Percentiles rank a stretch among this genome's conserved stretches.
Evolutionary conservation across 2,797 vertebrate species (phyloP).

Genomic region (Mus caroli): DNA sequence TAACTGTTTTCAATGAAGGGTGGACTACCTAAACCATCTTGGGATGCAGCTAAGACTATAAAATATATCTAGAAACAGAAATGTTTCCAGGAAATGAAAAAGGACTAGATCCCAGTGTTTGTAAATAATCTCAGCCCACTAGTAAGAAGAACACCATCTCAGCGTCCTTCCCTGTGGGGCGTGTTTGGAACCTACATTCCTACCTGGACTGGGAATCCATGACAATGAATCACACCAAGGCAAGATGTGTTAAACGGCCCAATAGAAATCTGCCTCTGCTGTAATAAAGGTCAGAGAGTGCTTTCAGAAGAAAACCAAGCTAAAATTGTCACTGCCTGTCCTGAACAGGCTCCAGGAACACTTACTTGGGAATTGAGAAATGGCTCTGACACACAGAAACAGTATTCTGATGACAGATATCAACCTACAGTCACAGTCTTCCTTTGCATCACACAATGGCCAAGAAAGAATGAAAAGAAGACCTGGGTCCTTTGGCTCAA

Average conservation of each 20-base stretch:
- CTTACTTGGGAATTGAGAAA: background rate
- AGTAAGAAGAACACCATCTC: background rate
- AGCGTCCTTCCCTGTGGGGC: background rate
- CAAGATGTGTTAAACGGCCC: background rate
- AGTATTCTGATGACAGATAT: background rate
- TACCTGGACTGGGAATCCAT: background rate
- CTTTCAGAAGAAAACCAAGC: conserved; percentile 3
- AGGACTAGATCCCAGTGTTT: conserved; percentile 81
- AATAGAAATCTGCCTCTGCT: background rate
- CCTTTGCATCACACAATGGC: background rate
- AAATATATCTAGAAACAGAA: conserved; percentile 79
- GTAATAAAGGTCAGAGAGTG: background rate
- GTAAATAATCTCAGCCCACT: conserved; percentile 74
- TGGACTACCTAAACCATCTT: conserved; percentile 15
- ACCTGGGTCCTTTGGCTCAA: background rate
- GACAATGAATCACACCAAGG: background rate
- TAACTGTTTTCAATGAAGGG: conserved; percentile 56
- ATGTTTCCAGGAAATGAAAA: conserved; percentile 81
- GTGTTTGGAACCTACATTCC: background rate
- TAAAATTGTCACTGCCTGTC: background rate
- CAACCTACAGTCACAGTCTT: background rate
- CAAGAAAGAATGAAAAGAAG: background rate
- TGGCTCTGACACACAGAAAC: background rate
- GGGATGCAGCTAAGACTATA: conserved; percentile 58
- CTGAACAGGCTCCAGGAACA: background rate